Conservation (phyloP, 2,888 invertebrate species). For the Tenthredo distinguenda region DNA sequence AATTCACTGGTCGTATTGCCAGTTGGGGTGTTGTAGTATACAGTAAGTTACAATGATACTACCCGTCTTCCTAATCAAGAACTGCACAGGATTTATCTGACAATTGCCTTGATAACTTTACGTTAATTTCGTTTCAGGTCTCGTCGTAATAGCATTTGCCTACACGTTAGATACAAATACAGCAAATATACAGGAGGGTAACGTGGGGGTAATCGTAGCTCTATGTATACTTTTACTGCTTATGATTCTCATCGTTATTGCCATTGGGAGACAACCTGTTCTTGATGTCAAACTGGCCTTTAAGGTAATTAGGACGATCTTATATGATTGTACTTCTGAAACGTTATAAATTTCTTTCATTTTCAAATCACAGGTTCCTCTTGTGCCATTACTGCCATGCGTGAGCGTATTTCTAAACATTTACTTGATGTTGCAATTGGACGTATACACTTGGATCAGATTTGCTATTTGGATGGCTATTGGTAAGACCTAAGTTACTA, state of each 20-base stretch:
- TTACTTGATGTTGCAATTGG: slow-evolving; percentile 94
- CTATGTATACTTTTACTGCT: slow-evolving; percentile 77
- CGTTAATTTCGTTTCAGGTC: slow-evolving; percentile 77
- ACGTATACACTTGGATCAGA: slow-evolving; percentile 92
- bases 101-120: background rate
- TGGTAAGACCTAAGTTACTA: background rate
- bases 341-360: background rate
- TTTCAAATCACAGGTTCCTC: slow-evolving; percentile 84
- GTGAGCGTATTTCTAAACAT: slow-evolving; percentile 92
- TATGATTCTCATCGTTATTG: slow-evolving; percentile 80
- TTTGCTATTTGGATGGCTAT: slow-evolving; percentile 91
- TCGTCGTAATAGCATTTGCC: slow-evolving; percentile 80
- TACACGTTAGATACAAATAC: slow-evolving; percentile 76
- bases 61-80: background rate
- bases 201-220: slow-evolving; percentile 77
- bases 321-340: background rate
- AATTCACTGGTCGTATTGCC: slow-evolving; percentile 83
- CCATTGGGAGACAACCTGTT: slow-evolving; percentile 86
- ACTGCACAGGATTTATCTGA: background rate
- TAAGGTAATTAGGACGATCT: slow-evolving; percentile 79
- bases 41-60: slow-evolving; percentile 77
- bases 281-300: slow-evolving; percentile 84
- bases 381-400: slow-evolving; percentile 91
- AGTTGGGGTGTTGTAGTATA: slow-evolving; percentile 82
- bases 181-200: slow-evolving; percentile 65